Evolutionary conservation across 2,797 vertebrate genomes (phyloP).

Genomic region (Acrossocheilus wenchowensis): DNA sequence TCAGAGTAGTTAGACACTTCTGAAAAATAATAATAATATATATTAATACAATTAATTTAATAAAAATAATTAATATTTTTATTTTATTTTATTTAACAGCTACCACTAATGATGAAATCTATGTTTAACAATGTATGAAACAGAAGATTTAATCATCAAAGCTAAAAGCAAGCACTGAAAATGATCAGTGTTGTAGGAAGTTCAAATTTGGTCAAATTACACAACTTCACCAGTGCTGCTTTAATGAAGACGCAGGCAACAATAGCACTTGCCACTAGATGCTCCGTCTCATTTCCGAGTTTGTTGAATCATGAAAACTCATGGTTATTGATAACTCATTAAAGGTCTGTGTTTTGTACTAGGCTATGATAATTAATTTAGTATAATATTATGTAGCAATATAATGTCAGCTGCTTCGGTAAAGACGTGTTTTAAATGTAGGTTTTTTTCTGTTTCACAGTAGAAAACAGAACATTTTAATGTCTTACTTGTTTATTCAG

Average conservation of each 20-base stretch:
- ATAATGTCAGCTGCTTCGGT: not conserved
- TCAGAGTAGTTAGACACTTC: not conserved
- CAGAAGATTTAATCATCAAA: constrained; percentile 13
- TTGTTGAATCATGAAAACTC: not conserved
- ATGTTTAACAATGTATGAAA: constrained; percentile 3
- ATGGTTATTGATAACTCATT: not conserved
- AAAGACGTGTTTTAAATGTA: not conserved
- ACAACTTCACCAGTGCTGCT: not conserved
- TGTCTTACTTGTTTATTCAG: not conserved
- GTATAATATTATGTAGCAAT: not conserved
- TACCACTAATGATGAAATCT: not conserved
- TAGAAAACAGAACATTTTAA: constrained; percentile 6
- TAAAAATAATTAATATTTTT: not conserved
- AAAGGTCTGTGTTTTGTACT: not conserved
- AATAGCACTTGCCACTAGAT: not conserved
- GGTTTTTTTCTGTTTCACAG: not conserved
- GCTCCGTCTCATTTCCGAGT: not conserved
- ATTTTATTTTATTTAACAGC: not conserved
- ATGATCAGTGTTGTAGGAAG: not conserved
- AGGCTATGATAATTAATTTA: not conserved
- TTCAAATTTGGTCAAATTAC: not conserved
- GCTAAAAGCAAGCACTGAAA: constrained; percentile 1
- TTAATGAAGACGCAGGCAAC: not conserved
- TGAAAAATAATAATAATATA: not conserved
- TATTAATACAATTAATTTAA: not conserved